Conservation (phyloP, 2,888 invertebrate species). For the Mythimna ferrago region DNA sequence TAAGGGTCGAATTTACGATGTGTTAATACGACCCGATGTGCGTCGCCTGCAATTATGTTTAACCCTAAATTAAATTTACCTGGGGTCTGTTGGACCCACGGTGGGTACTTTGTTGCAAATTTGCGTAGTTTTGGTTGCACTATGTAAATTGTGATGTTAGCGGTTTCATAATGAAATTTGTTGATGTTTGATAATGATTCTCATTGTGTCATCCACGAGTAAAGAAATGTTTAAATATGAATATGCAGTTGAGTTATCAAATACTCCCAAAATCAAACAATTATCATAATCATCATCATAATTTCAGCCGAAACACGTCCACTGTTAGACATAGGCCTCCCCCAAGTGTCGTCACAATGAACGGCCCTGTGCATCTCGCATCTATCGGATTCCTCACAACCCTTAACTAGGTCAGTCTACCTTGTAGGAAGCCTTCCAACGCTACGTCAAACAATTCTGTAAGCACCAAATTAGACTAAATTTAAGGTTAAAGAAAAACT, state of each 20-base stretch:
- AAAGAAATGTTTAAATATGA: not conserved
- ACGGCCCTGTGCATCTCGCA: too few species aligned
- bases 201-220: too few species aligned
- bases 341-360: too few species aligned
- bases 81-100: constrained; percentile 75
- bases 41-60: constrained; percentile 83
- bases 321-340: too few species aligned
- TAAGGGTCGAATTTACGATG: constrained; percentile 88
- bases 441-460: not conserved
- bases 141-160: constrained; percentile 46
- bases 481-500: too few species aligned
- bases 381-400: too few species aligned
- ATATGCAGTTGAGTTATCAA: not conserved
- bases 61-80: constrained; percentile 88
- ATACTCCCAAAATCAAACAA: not conserved
- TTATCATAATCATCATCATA: too few species aligned
- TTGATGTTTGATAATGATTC: not conserved
- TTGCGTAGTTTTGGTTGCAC: constrained; percentile 60
- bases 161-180: constrained; percentile 40
- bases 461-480: not conserved
- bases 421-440: too few species aligned
- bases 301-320: too few species aligned
- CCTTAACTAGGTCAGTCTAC: too few species aligned
- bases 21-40: constrained; percentile 86
- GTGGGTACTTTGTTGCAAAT: constrained; percentile 61